Conservation (phyloP, 2,113 vertebrate genomes). For the Dromas ardeola region DNA sequence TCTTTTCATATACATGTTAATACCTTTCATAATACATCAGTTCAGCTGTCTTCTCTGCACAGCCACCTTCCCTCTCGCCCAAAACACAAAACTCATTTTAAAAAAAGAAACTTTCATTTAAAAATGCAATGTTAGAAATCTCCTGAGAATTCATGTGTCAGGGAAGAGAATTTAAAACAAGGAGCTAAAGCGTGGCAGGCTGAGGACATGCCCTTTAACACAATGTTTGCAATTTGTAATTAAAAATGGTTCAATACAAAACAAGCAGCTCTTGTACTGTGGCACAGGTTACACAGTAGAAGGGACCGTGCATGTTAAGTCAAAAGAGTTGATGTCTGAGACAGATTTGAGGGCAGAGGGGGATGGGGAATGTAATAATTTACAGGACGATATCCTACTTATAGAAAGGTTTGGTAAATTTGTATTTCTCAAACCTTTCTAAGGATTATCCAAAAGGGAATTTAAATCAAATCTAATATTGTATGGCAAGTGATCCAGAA, state of each 20-base stretch:
- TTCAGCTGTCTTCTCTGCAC: neutral
- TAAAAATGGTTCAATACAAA: neutral
- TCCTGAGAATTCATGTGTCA: neutral
- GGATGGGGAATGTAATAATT: neutral
- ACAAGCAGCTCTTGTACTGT: neutral
- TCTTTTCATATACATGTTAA: neutral
- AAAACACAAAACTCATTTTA: neutral
- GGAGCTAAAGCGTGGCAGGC: neutral
- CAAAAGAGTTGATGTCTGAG: neutral
- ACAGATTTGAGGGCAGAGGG: neutral
- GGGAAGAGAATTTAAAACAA: neutral
- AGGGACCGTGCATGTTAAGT: neutral
- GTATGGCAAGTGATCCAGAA: neutral
- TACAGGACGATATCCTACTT: neutral
- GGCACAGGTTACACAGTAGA: neutral
- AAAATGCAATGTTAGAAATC: neutral
- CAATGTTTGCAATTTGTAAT: neutral
- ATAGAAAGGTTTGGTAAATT: neutral
- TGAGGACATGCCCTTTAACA: neutral
- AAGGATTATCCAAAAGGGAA: neutral
- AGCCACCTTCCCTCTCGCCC: neutral
- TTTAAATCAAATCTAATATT: neutral
- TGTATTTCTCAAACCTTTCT: neutral
- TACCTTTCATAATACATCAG: neutral
- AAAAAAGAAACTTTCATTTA: neutral